Evolutionary conservation across 2,888 invertebrate genomes (phyloP).

Genomic region (Dicyrtomina minuta): DNA sequence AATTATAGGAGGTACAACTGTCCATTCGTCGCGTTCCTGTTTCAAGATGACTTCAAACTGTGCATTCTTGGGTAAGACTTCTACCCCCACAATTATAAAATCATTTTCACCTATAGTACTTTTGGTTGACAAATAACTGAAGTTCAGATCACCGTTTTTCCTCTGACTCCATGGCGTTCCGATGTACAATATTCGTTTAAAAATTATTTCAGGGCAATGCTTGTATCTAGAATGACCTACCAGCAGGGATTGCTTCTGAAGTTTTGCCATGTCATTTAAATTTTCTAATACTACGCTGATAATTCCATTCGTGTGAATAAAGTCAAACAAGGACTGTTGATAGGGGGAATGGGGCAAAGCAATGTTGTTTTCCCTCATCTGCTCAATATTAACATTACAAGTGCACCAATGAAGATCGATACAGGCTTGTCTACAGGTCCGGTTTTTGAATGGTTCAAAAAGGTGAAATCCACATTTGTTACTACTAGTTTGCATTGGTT

Average conservation of each 20-base stretch:
- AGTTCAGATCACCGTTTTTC: too few relatives aligned
- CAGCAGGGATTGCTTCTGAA: background rate
- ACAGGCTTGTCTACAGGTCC: background rate
- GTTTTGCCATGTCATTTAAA: background rate
- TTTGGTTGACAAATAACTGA: background rate
- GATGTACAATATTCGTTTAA: background rate
- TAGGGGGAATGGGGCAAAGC: background rate
- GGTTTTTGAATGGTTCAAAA: background rate
- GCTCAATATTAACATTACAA: background rate
- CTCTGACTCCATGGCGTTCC: background rate
- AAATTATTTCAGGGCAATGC: background rate
- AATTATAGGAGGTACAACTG: background rate
- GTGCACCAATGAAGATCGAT: slow-evolving; percentile 1
- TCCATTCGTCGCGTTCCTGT: background rate
- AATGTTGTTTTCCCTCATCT: background rate
- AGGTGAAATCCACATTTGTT: background rate
- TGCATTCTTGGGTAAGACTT: background rate
- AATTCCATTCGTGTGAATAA: too few relatives aligned
- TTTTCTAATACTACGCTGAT: background rate
- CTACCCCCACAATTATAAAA: background rate
- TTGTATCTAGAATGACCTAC: background rate
- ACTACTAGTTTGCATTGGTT: background rate
- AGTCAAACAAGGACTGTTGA: too few relatives aligned
- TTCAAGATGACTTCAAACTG: background rate
- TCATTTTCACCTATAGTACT: background rate